Conservation (phyloP, 2,113 vertebrate genomes). For the Platysternon megacephalum region DNA sequence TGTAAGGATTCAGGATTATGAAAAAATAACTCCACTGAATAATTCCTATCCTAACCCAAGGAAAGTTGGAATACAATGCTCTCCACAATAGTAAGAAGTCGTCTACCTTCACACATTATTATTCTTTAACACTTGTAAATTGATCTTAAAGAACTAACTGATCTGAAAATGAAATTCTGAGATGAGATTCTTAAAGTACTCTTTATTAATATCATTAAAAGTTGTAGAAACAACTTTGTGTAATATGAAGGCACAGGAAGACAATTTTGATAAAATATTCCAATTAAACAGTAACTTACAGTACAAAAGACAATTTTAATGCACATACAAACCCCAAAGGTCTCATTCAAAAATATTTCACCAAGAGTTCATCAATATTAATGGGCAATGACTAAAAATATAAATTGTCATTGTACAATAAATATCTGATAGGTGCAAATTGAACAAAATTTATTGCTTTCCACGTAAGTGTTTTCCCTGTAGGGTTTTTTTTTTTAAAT, state of each 20-base stretch:
- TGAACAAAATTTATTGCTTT: slow-evolving; percentile 92
- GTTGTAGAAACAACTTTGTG: slow-evolving; percentile 97
- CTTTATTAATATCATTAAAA: slow-evolving; percentile 98
- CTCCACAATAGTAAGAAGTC: background rate
- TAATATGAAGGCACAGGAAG: slow-evolving; percentile 99
- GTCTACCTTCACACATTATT: background rate
- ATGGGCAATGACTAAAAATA: slow-evolving; percentile 84
- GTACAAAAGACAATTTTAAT: slow-evolving; percentile 96
- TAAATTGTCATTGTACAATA: slow-evolving; percentile 83
- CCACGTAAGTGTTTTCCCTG: slow-evolving; percentile 82
- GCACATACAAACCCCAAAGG: slow-evolving; percentile 91
- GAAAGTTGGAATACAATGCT: fast-evolving
- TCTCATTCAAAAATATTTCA: slow-evolving; percentile 86
- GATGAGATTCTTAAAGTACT: slow-evolving; percentile 80
- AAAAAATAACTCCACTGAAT: background rate
- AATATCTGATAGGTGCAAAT: slow-evolving; percentile 84
- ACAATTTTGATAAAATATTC: slow-evolving; percentile 95
- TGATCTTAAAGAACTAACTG: background rate
- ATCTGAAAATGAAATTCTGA: slow-evolving; percentile 25
- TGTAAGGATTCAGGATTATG: background rate
- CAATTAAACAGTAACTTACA: slow-evolving; percentile 91
- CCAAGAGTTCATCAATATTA: slow-evolving; percentile 73
- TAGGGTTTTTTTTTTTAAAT: slow-evolving; percentile 60
- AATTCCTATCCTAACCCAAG: background rate
- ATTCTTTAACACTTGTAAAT: background rate